A percentile compares a stretch with the other conserved stretches of the same genome.
Conservation (phyloP, 2,113 vertebrate species). For the Vanacampus margaritifer region DNA sequence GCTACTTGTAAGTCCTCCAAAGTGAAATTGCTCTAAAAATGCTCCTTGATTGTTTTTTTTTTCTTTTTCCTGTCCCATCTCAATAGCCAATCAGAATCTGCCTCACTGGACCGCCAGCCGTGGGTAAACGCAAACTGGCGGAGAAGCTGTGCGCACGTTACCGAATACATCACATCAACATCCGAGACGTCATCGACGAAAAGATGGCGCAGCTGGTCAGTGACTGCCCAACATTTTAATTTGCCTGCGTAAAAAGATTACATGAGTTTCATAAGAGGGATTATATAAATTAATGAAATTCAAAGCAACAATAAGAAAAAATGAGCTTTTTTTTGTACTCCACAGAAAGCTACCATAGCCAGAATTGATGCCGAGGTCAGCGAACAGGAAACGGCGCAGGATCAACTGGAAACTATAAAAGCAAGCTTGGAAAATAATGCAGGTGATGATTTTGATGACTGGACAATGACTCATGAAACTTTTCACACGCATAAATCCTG, state of each 20-base stretch:
- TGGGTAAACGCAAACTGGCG: conserved; percentile 83
- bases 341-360: conserved; percentile 57
- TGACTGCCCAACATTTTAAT: conserved; percentile 13
- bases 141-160: conserved; percentile 79
- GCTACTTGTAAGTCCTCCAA: conserved; percentile 75
- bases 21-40: not conserved
- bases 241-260: not conserved
- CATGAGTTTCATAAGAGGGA: no score
- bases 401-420: conserved; percentile 72
- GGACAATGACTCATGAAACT: no score
- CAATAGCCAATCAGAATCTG: conserved; percentile 83
- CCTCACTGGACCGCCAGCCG: conserved; percentile 85
- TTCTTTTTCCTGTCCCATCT: not conserved
- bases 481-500: no score
- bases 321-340: not conserved
- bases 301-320: not conserved
- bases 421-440: conserved; percentile 75
- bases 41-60: not conserved
- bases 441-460: not conserved
- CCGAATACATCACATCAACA: conserved; percentile 79
- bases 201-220: conserved; percentile 80
- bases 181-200: conserved; percentile 76
- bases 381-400: conserved; percentile 33
- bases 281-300: no score
- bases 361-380: conserved; percentile 31